Conservation (phyloP, 2,888 invertebrate genomes). For the Rotaria macrura region DNA sequence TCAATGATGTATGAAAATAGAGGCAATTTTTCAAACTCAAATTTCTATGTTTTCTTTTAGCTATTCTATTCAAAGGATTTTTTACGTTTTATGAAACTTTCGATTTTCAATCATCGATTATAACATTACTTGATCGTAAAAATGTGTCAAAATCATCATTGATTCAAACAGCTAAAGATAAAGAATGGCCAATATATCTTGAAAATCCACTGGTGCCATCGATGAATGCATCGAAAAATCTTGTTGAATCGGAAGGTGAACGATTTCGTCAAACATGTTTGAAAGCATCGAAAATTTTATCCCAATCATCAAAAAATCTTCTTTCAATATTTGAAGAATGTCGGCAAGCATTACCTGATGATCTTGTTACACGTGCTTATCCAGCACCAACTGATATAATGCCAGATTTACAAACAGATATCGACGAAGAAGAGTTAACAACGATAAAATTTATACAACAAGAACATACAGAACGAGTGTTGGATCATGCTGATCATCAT, state of each 20-base stretch:
- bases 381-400: background rate
- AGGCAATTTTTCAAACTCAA: background rate
- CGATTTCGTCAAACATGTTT: background rate
- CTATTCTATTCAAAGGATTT: slow-evolving; percentile 21
- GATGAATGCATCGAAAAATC: slow-evolving; percentile 31
- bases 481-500: background rate
- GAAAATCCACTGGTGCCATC: slow-evolving; percentile 29
- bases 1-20: too few relatives aligned
- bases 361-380: background rate
- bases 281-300: background rate
- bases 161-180: background rate
- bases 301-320: background rate
- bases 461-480: background rate
- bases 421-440: background rate
- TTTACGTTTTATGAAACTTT: slow-evolving; percentile 35
- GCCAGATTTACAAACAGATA: slow-evolving; percentile 12
- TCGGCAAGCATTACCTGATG: background rate
- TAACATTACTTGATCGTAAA: slow-evolving; percentile 20
- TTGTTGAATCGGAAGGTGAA: background rate
- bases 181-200: slow-evolving; percentile 17
- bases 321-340: slow-evolving; percentile 1
- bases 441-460: background rate
- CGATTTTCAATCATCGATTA: slow-evolving; percentile 26
- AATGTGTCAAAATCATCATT: background rate
- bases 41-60: background rate